Base-by-base conservation (phyloP, 1,140 invertebrate genomes). In the Gonatopus flavifemur region DNA sequence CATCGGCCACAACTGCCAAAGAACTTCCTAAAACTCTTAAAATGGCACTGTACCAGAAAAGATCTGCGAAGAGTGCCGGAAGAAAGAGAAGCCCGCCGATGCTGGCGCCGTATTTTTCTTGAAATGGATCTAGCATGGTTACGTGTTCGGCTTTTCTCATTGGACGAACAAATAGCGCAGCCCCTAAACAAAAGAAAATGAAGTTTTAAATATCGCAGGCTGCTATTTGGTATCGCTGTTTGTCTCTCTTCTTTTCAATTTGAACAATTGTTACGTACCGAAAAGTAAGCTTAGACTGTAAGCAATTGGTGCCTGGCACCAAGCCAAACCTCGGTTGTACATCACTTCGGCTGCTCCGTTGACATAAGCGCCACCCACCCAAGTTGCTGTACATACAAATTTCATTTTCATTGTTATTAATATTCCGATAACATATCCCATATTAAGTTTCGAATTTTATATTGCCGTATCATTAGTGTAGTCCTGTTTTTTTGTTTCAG, bases 51-150 rank as follows among this genome's bases (percentile, higher is more conserved):
- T 74, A 77, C 89, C 90, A 92, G 70, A 92, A 91, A 16, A 92
- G 80, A 72, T 93, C 90, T 10, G 89, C 89, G 47, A 86, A 82
- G 3, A 93, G 75, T 32, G 89, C 88, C 8, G 90, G 90, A 22
- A 93, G 74, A 66, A 90, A 91, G 36, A 93, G 79, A 13, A 92
- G 72, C 1, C 88, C 88, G 19, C 90, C 90, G 71, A 92, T 86
- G 25, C 87, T 74, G 55, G 84, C 82, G 13, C 90, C 90, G 66
- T 90, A 91, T 58, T 78, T 85, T 48, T 85, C 82, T 74, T 89
- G 87, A 69, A 93, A 89, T 1, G 90, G 90, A 72, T 93, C 90
- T 64, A 93, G 72, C 88, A 93, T 90, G 0, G 90, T 93, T n/a
- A 92, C 85, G 67, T 91, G 90, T 12, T 89, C 88, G 56, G 88